These are phyloP conservation scores for Drosophila birchii DNA, from an alignment of 2,888 invertebrate species.

Conservation along the genomic window DNA sequence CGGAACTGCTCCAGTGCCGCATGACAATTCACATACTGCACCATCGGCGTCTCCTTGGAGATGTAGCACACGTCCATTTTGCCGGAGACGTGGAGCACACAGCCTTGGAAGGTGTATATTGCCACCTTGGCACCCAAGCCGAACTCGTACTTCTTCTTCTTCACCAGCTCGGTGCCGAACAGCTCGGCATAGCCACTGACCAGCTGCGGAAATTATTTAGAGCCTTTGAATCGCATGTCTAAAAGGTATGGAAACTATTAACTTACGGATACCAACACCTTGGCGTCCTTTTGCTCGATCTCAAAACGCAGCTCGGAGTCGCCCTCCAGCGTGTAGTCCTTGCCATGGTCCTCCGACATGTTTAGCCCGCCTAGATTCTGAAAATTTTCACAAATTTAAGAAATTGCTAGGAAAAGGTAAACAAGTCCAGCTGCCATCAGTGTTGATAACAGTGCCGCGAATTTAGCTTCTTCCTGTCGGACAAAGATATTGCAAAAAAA, in stretches of 20 bases:
- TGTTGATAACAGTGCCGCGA: background rate
- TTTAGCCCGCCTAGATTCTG: background rate
- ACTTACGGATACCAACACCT: constrained; percentile 90
- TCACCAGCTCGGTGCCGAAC: constrained; percentile 97
- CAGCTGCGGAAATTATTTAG: constrained; percentile 86
- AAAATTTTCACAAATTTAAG: background rate
- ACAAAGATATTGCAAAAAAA: no score
- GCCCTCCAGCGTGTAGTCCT: constrained; percentile 92
- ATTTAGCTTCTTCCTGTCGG: background rate
- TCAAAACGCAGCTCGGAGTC: constrained; percentile 97
- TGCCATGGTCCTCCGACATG: constrained; percentile 76
- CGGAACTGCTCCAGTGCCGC: constrained; percentile 96
- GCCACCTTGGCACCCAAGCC: constrained; percentile 96
- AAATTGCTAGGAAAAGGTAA: constrained; percentile 12
- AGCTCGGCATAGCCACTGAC: constrained; percentile 96
- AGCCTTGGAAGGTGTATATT: constrained; percentile 98
- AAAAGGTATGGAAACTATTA: no score
- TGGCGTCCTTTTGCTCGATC: constrained; percentile 94
- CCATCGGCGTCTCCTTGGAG: constrained; percentile 98
- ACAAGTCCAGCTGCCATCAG: background rate
- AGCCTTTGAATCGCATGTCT: background rate
- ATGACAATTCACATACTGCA: constrained; percentile 97
- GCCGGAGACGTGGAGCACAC: constrained; percentile 93
- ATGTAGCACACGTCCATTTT: constrained; percentile 97
- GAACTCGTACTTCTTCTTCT: constrained; percentile 96